A percentile compares a stretch with the other conserved stretches of the same genome.
phyloP scores from a whole-genome alignment of 2,888 invertebrate genomes.

The Agonopterix subpropinquella region DNA sequence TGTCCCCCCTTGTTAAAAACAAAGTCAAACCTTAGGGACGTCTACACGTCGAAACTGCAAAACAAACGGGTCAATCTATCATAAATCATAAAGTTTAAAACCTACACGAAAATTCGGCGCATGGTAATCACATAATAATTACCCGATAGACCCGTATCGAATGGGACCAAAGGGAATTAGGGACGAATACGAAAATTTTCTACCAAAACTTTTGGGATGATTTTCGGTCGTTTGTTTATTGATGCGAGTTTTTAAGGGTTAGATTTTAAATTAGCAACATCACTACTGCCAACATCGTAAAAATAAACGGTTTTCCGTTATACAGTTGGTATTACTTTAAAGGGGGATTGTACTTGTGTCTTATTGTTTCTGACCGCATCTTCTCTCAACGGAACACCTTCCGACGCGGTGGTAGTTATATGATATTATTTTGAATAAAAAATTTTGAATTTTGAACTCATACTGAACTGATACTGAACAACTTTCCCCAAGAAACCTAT shows the following conservation, averaged over 20 bases:
- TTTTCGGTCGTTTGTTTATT: slow-evolving; percentile 1
- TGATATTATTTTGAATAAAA: too few relatives aligned
- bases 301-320: too few relatives aligned
- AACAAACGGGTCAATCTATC: slow-evolving; percentile 47
- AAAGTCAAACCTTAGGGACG: slow-evolving; percentile 20
- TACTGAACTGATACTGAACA: too few relatives aligned
- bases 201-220: slow-evolving; percentile 1
- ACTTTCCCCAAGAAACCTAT: too few relatives aligned
- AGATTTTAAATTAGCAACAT: neutral
- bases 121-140: slow-evolving; percentile 68
- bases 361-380: too few relatives aligned
- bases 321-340: too few relatives aligned
- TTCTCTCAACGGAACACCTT: too few relatives aligned
- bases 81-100: slow-evolving; percentile 67
- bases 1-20: slow-evolving; percentile 11
- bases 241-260: slow-evolving; percentile 3
- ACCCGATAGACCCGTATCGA: slow-evolving; percentile 41
- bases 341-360: too few relatives aligned
- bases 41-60: slow-evolving; percentile 29
- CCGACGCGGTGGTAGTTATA: too few relatives aligned
- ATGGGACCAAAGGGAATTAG: slow-evolving; percentile 26
- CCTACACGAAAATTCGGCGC: slow-evolving; percentile 44
- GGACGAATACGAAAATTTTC: slow-evolving; percentile 5
- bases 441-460: too few relatives aligned
- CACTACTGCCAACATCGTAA: neutral